Percentiles rank a stretch among this genome's conserved stretches.
Evolutionary conservation across 2,113 vertebrate species (phyloP).

Genomic region (Charadrius vociferus): DNA sequence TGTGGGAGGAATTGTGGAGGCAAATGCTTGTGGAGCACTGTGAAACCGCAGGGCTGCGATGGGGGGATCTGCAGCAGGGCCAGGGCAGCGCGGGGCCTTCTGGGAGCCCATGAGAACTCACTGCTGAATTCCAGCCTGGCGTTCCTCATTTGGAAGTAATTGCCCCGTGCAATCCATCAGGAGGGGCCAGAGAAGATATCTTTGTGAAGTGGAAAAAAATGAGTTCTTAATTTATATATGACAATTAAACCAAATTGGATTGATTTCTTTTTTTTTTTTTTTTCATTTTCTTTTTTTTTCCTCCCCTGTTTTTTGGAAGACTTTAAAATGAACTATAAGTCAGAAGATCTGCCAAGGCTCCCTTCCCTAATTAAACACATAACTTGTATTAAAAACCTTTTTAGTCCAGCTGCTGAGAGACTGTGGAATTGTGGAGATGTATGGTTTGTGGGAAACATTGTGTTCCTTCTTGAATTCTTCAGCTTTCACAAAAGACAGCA

Average conservation of each 20-base stretch:
- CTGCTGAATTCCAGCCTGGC: neutral
- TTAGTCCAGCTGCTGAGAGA: slow-evolving; percentile 50
- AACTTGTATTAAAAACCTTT: slow-evolving; percentile 22
- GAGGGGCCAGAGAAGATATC: slow-evolving; percentile 3
- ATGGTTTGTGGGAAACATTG: slow-evolving; percentile 65
- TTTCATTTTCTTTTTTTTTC: fast-evolving
- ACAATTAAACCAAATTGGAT: slow-evolving; percentile 43
- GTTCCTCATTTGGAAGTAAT: slow-evolving; percentile 34
- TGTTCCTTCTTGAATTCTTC: slow-evolving; percentile 55
- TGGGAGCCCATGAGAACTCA: neutral
- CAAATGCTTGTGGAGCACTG: neutral
- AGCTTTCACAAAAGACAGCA: slow-evolving; percentile 48
- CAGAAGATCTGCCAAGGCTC: slow-evolving; percentile 62
- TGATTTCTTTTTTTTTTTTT: neutral
- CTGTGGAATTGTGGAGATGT: slow-evolving; percentile 12
- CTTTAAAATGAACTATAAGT: slow-evolving; percentile 49
- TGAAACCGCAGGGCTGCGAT: fast-evolving
- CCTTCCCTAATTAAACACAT: slow-evolving; percentile 61
- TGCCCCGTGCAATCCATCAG: slow-evolving; percentile 15
- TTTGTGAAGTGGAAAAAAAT: slow-evolving; percentile 42
- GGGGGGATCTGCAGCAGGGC: neutral
- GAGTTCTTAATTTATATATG: slow-evolving; percentile 44
- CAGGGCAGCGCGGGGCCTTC: neutral
- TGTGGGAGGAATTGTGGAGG: neutral
- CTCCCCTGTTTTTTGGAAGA: neutral